Conservation (phyloP, 2,888 invertebrate species). For the Dryobotodes eremita region DNA sequence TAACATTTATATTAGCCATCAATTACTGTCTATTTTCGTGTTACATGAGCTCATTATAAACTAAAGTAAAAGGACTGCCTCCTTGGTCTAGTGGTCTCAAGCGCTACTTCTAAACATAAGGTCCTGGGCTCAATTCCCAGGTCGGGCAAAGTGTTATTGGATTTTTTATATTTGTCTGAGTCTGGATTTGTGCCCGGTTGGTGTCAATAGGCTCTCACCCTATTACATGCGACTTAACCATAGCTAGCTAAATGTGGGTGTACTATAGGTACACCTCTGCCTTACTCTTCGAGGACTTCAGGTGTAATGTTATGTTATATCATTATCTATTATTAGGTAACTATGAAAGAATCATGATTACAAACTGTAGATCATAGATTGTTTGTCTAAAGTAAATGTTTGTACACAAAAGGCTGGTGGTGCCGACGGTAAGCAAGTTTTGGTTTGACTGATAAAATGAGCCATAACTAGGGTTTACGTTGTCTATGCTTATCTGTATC, state of each 20-base stretch:
- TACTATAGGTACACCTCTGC: neutral
- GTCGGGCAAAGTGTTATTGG: neutral
- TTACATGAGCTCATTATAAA: neutral
- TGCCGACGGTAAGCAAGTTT: constrained; percentile 48
- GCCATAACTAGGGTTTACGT: constrained; percentile 9
- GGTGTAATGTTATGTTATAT: neutral
- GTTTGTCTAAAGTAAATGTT: constrained; percentile 47
- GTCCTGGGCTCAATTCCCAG: neutral
- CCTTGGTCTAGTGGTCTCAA: neutral
- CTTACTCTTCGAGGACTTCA: neutral
- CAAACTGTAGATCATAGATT: constrained; percentile 25
- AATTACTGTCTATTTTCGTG: neutral
- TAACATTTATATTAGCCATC: neutral
- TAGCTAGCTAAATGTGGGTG: neutral
- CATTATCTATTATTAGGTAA: neutral
- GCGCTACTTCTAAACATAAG: neutral
- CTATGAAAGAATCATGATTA: constrained; percentile 1
- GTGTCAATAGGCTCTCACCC: neutral
- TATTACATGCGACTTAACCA: no score
- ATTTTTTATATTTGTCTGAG: no score
- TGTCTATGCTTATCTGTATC: constrained; percentile 27
- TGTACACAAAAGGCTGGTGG: constrained; percentile 44
- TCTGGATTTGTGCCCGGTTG: neutral
- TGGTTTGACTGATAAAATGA: constrained; percentile 57
- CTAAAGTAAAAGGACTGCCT: neutral